phyloP scores from a whole-genome alignment of 2,888 invertebrate genomes.

The Frankliniella intonsa region DNA sequence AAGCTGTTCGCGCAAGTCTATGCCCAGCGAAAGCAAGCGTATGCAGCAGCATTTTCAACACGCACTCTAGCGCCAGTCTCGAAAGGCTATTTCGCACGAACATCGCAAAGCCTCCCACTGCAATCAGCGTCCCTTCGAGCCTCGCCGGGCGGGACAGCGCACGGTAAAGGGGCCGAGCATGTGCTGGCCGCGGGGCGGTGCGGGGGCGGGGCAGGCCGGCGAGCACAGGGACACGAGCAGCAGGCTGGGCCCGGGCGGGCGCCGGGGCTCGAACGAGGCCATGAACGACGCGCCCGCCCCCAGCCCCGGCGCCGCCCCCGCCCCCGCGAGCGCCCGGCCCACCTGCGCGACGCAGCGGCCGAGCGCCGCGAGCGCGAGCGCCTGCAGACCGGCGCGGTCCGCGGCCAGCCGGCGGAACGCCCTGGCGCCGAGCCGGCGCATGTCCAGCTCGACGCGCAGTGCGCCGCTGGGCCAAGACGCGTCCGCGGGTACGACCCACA shows the following conservation, averaged over 20 bases:
- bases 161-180: background rate
- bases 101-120: too few relatives aligned
- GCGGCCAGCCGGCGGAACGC: background rate
- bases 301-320: conserved; percentile 4
- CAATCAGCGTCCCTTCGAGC: too few relatives aligned
- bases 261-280: background rate
- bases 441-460: background rate
- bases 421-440: background rate
- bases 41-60: too few relatives aligned
- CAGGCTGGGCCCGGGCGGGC: background rate
- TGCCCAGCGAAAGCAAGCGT: background rate
- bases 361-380: background rate
- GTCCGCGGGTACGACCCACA: background rate
- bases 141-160: background rate
- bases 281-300: background rate
- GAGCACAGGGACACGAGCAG: background rate
- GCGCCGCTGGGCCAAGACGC: background rate
- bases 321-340: background rate
- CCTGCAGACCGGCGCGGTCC: background rate
- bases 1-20: background rate
- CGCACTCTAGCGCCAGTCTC: too few relatives aligned
- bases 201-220: background rate
- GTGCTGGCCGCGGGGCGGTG: background rate
- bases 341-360: background rate
- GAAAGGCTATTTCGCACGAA: too few relatives aligned